Evolutionary conservation across 92 coral and sea anemone genomes (phyloP).

Genomic region (Pocillopora meandrina): DNA sequence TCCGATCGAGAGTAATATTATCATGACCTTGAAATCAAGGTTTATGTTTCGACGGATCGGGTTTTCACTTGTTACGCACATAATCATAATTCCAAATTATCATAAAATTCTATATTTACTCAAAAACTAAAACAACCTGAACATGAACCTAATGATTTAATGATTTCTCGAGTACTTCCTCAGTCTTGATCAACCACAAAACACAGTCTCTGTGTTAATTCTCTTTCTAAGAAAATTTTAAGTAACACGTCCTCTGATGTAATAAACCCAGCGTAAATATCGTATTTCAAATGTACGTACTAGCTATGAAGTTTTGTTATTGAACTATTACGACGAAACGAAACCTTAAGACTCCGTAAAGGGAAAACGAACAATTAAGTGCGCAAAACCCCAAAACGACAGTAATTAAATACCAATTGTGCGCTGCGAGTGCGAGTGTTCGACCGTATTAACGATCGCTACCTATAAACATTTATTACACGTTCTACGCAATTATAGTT

Average conservation of each 20-base stretch:
- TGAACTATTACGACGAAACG: background rate
- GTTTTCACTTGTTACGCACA: background rate
- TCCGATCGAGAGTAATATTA: background rate
- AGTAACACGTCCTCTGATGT: too few species aligned
- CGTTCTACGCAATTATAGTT: background rate
- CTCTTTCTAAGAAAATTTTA: background rate
- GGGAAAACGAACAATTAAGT: background rate
- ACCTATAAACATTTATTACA: background rate
- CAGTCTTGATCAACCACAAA: background rate
- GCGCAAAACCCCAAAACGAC: background rate
- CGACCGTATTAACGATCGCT: background rate
- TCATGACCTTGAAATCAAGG: background rate
- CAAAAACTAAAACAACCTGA: background rate
- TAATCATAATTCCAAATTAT: background rate
- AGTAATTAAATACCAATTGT: conserved; percentile 1
- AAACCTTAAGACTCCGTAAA: background rate
- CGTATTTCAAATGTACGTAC: background rate
- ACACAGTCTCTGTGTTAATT: background rate
- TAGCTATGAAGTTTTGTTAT: background rate
- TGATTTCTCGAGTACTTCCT: background rate
- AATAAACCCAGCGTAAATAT: background rate
- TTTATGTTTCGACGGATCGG: background rate
- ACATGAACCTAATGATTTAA: background rate
- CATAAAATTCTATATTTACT: background rate
- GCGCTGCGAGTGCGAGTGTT: conserved; percentile 17